Evolutionary conservation across 2,888 invertebrate species (phyloP).

Genomic region (Linyphia triangularis): DNA sequence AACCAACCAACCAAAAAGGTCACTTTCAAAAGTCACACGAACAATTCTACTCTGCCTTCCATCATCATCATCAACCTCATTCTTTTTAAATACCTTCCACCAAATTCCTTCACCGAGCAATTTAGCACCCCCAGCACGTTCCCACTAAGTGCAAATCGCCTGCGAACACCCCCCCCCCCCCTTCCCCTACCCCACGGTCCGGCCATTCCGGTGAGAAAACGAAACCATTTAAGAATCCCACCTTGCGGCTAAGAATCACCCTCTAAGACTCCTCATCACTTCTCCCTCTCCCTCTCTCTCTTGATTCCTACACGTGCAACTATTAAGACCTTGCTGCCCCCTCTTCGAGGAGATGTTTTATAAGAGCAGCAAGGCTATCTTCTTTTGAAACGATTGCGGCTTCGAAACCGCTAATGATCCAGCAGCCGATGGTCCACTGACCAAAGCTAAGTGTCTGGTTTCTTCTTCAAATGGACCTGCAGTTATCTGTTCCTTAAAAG

Average conservation of each 20-base stretch:
- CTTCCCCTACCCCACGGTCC: neutral
- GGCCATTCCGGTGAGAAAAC: conserved; percentile 8
- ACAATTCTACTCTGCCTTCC: neutral
- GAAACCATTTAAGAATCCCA: conserved; percentile 16
- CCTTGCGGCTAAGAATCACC: conserved; percentile 45
- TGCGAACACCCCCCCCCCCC: neutral
- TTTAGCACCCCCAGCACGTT: conserved; percentile 38
- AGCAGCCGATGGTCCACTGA: conserved; percentile 63
- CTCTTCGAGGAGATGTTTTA: neutral
- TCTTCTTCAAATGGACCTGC: conserved; percentile 71
- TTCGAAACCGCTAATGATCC: conserved; percentile 60
- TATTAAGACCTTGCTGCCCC: too few relatives aligned
- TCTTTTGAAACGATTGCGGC: conserved; percentile 27
- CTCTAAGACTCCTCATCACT: conserved; percentile 25
- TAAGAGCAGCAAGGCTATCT: neutral
- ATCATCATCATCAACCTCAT: neutral
- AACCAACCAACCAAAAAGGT: too few relatives aligned
- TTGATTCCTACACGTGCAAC: conserved; percentile 41
- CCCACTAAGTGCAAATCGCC: conserved; percentile 27
- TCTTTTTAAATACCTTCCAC: neutral
- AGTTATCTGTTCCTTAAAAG: conserved; percentile 64
- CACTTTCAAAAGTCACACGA: too few relatives aligned
- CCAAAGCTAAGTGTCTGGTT: conserved; percentile 65
- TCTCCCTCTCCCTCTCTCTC: neutral
- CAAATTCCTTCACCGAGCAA: neutral